Percentiles rank a stretch among this genome's conserved stretches.
Evolutionary conservation across 2,888 invertebrate species (phyloP).

Genomic region (Podotricha telesiphe): DNA sequence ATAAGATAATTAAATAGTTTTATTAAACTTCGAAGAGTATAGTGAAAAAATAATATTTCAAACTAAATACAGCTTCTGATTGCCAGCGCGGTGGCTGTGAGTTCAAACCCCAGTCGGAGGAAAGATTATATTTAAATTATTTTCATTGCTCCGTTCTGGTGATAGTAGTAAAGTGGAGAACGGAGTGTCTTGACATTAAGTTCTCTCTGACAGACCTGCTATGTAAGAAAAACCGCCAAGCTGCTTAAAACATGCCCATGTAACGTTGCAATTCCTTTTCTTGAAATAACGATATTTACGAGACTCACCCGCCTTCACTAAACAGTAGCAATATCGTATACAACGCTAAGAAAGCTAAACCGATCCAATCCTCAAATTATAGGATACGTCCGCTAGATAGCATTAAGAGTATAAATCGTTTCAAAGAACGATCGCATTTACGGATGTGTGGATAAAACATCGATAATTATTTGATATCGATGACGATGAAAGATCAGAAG

Average conservation of each 20-base stretch:
- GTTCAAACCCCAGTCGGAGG: too few relatives aligned
- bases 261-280: constrained; percentile 28
- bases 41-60: not conserved
- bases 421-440: constrained; percentile 17
- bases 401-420: constrained; percentile 47
- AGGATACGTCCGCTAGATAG: constrained; percentile 42
- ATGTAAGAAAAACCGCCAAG: too few relatives aligned
- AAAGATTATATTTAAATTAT: too few relatives aligned
- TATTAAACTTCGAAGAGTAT: too few relatives aligned
- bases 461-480: not conserved
- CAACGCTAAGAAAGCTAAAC: constrained; percentile 40
- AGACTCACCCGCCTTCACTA: constrained; percentile 34
- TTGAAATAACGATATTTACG: constrained; percentile 38
- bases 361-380: constrained; percentile 45
- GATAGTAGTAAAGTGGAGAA: too few relatives aligned
- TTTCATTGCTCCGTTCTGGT: too few relatives aligned
- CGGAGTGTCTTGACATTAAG: too few relatives aligned
- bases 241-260: not conserved
- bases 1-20: too few relatives aligned
- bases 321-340: constrained; percentile 40
- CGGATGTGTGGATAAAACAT: not conserved
- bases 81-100: too few relatives aligned
- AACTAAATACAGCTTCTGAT: too few relatives aligned
- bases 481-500: too few relatives aligned
- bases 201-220: too few relatives aligned